Evolutionary conservation across 2,888 invertebrate genomes (phyloP), one percentile per base, ranked within the genome.

Genomic region (Hemaris fuciformis): DNA sequence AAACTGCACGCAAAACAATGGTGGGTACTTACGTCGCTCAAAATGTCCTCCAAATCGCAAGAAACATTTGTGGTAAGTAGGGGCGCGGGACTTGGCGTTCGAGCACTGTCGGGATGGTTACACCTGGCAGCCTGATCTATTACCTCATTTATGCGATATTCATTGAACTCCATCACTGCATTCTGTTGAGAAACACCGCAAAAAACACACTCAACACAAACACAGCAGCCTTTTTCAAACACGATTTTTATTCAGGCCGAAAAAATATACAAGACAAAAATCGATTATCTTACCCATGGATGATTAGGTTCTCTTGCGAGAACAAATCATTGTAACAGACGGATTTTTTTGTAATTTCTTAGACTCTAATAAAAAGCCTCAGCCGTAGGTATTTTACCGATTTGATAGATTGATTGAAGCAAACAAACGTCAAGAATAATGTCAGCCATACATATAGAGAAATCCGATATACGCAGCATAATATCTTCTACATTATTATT

Each of bases 111-210:
- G 66, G 83, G 75, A 74, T 76, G 86, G 79, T 76, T 87, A 70
- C 85, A 85, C 74, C 86, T 80, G 73, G 85, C 88, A 85, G 81
- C 81, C 75, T 85, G 85, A 74, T 81, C 89, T 85, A 86, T 84
- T 81, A 87, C 85, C 86, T 86, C 88, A 82, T 86, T 87, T 83
- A 80, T 79, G 66, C 74, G 80, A 85, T 83, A 85, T 80, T 83
- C 89, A 89, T 84, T 87, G 84, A 89, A 88, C 90, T 91, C 92
- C 92, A 92, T 92, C 84, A 90, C 91, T 88, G 81, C 78, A 81
- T 82, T 87, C 92, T 92, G 87, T 83, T 79, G 82, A 75, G 74
- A 86, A 83, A 85, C 78, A 84, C 75, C 73, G 78, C 71, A 78
- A 75, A 80, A 81, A 77, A 64, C 43, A 69, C 66, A 76, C 77